Evolutionary conservation across 2,113 vertebrate species (phyloP), one percentile per base, ranked within the genome.

Genomic region (Catharus bicknelli): DNA sequence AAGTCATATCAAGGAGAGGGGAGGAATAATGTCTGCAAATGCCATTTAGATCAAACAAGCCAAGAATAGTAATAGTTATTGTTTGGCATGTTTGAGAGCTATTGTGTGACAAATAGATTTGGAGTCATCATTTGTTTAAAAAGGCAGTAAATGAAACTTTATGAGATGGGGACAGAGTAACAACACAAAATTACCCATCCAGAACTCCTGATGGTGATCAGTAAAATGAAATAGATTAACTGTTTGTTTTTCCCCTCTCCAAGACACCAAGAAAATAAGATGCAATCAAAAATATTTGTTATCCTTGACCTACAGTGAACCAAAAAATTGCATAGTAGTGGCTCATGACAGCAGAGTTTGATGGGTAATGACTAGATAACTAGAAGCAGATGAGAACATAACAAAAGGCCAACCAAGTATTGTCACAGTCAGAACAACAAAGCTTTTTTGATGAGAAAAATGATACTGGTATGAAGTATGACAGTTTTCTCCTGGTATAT

Each of bases 101-200:
- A 91, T 88, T 93, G 95, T 96, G 92, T 95, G 94, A 97, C 96
- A 95, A 97, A 97, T 95, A 96, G 96, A 97, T 96, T 96, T 96
- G 90, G 70, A 97, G 92, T 89, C 94, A 96, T 96, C 92, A 95
- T 95, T 97, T 96, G 96, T 93, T 97, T 97, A 96, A 97, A 97
- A 97, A 95, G 95, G 95, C 95, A 97, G 90, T 95, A 97, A 97
- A 97, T 96, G 94, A 96, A 97, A 95, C 48, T 97, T 97, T 95
- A 95, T 96, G 96, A 95, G 92, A 94, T 93, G 80, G 79, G 94
- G 88, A 93, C 90, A 90, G 63, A 95, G 80, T 93, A 97, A 94
- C 23, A 8, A 96, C 80, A 91, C 66, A 95, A 95, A 96, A 96
- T 95, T 96, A 94, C 74, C 90, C 95, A 96, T 93, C 96, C 94